Base-by-base conservation (phyloP, 2,888 invertebrate genomes). In the Ceraclea dissimilis region DNA sequence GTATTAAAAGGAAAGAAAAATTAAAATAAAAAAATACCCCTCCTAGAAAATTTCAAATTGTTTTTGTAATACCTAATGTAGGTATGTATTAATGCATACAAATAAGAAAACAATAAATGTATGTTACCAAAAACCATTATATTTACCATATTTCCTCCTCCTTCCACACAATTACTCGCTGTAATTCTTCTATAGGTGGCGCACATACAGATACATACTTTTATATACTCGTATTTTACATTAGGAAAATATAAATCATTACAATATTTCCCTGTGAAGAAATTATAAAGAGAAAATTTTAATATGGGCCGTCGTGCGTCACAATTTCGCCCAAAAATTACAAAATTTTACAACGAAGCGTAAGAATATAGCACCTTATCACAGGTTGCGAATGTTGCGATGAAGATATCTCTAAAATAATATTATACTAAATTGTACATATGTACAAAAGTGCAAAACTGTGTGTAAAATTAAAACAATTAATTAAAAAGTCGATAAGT, bases 111-210 rank as follows among this genome's bases (percentile, higher is more conserved):
- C 39, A 39, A 39, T 39, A 39, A 39, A 13, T 39, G 8, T 39
- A 39, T n/a, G n/a, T n/a, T n/a, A 39, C 39, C 39, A 39, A 39
- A 39, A 39, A 39, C 39, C 39, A 39, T 39, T 39, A 39, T 8
- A 39, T n/a, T 2, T n/a, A 8, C 13, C 39, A 39, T 39, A 8
- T 39, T 39, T 39, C 39, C 13, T 39, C 39, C 39, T 39, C 39
- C 39, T 39, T 39, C 39, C 39, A 39, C 39, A 16, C 39, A 39
- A 39, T 39, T 39, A 39, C 39, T 39, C 39, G 39, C 26, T 10
- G 26, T 26, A 26, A 26, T 39, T 39, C 39, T 4, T 39, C 26
- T 16, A 8, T 13, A 13, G 39, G 39, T 16, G 39, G 39, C 26
- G 39, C 39, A 39, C 16, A 39, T 26, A 10, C 26, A 26, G 26